Evolutionary conservation across 2,888 invertebrate genomes (phyloP).

Genomic region (Marronus borbonicus): DNA sequence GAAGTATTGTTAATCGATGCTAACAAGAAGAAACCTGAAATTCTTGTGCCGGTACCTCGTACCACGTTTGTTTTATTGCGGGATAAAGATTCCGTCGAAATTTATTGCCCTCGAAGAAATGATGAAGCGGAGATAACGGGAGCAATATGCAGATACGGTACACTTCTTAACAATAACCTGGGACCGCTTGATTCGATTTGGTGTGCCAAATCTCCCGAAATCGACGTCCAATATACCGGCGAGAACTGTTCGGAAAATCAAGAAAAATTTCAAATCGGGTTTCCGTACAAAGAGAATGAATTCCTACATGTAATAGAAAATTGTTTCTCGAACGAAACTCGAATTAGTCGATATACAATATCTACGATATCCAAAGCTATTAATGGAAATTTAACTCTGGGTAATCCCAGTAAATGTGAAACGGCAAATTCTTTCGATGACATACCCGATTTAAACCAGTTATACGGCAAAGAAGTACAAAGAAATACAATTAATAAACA

Average conservation of each 20-base stretch:
- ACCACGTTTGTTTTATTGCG: too few relatives aligned
- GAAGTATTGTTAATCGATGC: too few relatives aligned
- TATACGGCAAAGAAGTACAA: conserved; percentile 63
- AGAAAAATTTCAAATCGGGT: not conserved
- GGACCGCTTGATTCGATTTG: not conserved
- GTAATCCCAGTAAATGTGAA: conserved; percentile 49
- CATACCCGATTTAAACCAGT: conserved; percentile 57
- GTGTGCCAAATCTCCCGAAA: not conserved
- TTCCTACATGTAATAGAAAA: not conserved
- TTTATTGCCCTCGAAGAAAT: too few relatives aligned
- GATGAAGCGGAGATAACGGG: too few relatives aligned
- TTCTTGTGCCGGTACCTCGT: too few relatives aligned
- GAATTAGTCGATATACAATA: not conserved
- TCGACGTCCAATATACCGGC: not conserved
- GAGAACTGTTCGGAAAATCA: not conserved
- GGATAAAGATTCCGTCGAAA: too few relatives aligned
- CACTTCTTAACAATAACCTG: too few relatives aligned
- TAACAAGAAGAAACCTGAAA: too few relatives aligned
- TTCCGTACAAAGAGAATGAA: not conserved
- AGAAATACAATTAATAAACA: conserved; percentile 62
- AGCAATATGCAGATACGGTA: too few relatives aligned
- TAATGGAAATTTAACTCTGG: not conserved
- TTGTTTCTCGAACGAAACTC: not conserved
- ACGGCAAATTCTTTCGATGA: conserved; percentile 70
- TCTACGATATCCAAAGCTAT: not conserved